Conservation (phyloP, 2,888 invertebrate species). For the Andricus curvator region DNA sequence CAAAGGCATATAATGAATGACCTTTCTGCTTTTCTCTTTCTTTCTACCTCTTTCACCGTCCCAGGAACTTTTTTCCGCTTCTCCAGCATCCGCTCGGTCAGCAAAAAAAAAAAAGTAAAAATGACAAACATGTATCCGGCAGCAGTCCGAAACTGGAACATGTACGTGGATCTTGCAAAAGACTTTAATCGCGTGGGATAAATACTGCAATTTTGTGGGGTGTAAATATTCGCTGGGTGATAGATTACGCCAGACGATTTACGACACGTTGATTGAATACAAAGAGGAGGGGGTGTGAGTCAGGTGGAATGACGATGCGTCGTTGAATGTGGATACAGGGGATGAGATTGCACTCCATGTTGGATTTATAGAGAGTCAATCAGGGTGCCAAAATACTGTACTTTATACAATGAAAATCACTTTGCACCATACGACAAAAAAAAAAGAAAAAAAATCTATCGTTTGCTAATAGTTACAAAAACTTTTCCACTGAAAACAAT, state of each 20-base stretch:
- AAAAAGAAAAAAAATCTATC: neutral
- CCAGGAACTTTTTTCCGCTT: constrained; percentile 20
- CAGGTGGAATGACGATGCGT: constrained; percentile 43
- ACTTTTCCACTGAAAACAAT: neutral
- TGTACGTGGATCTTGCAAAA: constrained; percentile 44
- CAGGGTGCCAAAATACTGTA: neutral
- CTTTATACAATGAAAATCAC: constrained; percentile 11
- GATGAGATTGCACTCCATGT: constrained; percentile 48
- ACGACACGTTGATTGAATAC: constrained; percentile 69
- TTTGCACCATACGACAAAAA: neutral
- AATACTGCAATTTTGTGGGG: constrained; percentile 56
- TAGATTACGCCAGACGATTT: constrained; percentile 66
- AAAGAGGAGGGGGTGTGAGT: constrained; percentile 50
- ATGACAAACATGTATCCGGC: constrained; percentile 12
- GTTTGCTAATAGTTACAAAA: neutral
- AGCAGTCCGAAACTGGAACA: constrained; percentile 40
- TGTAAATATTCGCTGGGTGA: constrained; percentile 66
- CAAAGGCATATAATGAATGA: constrained; percentile 23
- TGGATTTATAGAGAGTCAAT: constrained; percentile 48
- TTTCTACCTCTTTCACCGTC: neutral
- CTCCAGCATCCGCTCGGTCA: constrained; percentile 30
- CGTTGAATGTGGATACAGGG: constrained; percentile 43
- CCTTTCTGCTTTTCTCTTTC: constrained; percentile 12
- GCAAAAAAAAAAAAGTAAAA: constrained; percentile 26
- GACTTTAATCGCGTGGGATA: constrained; percentile 56